Percentiles rank a stretch among this genome's conserved stretches.
Evolutionary conservation across 1,140 invertebrate genomes (phyloP).

Genomic region (Saccostrea cuccullata): DNA sequence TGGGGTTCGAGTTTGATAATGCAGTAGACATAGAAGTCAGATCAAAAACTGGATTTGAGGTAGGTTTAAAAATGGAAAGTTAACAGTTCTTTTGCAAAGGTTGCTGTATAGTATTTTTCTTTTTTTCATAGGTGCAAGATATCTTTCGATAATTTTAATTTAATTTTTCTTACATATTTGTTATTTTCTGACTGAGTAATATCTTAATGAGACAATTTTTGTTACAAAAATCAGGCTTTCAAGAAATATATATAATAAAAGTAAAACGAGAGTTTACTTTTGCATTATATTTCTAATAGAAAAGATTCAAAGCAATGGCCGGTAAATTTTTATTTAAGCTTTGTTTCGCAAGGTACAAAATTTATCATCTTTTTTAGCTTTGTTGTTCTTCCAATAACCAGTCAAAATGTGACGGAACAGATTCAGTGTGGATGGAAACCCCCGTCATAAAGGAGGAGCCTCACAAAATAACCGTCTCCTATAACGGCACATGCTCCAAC

Average conservation of each 20-base stretch:
- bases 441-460: constrained; percentile 57
- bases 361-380: constrained; percentile 51
- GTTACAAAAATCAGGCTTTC: too few species aligned
- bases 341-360: background rate
- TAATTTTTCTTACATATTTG: too few species aligned
- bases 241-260: too few species aligned
- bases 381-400: constrained; percentile 64
- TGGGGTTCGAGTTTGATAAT: constrained; percentile 55
- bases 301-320: too few species aligned
- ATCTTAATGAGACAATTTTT: too few species aligned
- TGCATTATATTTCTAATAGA: too few species aligned
- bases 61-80: constrained; percentile 33
- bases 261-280: too few species aligned
- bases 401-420: constrained; percentile 48
- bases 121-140: too few species aligned
- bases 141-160: too few species aligned
- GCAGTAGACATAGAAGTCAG: constrained; percentile 55
- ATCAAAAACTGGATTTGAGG: constrained; percentile 63
- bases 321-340: background rate
- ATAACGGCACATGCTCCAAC: constrained; percentile 43
- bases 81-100: too few species aligned
- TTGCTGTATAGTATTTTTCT: too few species aligned
- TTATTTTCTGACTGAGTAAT: too few species aligned
- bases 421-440: constrained; percentile 61
- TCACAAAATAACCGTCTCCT: constrained; percentile 58